phyloP scores from a whole-genome alignment of 2,888 invertebrate species.

The Drosophila pseudotakahashii region DNA sequence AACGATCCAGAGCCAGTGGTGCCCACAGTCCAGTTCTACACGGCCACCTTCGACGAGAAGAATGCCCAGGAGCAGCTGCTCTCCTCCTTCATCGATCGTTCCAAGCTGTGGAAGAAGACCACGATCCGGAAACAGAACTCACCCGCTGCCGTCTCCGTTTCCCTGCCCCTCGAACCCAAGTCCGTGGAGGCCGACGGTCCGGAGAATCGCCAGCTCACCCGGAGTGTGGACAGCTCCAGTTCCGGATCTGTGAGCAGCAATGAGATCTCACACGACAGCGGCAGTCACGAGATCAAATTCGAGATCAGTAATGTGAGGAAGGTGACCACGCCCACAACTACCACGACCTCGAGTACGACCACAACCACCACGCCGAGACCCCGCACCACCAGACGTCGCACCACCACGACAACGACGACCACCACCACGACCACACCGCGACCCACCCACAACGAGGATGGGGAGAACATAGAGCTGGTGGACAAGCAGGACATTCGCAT shows the following conservation, averaged over 20 bases:
- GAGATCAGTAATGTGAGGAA: constrained; percentile 79
- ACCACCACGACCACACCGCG: constrained; percentile 87
- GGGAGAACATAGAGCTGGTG: constrained; percentile 88
- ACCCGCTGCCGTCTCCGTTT: constrained; percentile 44
- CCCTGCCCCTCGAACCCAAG: constrained; percentile 21
- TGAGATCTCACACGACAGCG: constrained; percentile 79
- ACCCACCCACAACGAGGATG: constrained; percentile 89
- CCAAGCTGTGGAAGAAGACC: constrained; percentile 74
- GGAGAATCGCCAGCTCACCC: constrained; percentile 82
- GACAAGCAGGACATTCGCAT: constrained; percentile 91
- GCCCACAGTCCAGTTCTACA: constrained; percentile 86
- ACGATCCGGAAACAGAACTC: constrained; percentile 50
- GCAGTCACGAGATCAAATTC: constrained; percentile 80
- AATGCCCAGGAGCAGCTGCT: constrained; percentile 81
- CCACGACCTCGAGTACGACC: constrained; percentile 57
- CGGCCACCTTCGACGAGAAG: constrained; percentile 83
- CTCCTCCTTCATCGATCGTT: constrained; percentile 79
- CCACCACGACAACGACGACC: constrained; percentile 84
- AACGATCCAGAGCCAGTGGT: constrained; percentile 81
- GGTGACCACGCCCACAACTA: constrained; percentile 73
- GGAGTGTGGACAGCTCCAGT: constrained; percentile 79
- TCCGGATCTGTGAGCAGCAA: constrained; percentile 72
- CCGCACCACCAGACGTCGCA: constrained; percentile 86
- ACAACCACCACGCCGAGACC: constrained; percentile 81
- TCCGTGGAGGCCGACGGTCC: constrained; percentile 35